Base-by-base conservation (phyloP, 2,797 vertebrate genomes). In the Peromyscus attwateri region DNA sequence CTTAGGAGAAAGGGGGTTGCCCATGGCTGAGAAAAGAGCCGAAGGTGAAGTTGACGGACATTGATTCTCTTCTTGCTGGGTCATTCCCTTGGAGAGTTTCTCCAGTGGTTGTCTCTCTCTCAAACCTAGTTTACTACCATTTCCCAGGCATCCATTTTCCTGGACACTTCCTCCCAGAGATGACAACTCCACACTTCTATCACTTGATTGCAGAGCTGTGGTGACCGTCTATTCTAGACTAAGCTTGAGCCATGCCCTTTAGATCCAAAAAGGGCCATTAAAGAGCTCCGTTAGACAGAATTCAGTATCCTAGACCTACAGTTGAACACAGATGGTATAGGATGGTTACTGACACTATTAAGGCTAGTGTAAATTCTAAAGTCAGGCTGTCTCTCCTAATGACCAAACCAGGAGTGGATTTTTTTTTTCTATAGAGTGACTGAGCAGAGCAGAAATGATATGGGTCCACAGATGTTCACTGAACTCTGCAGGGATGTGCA, bases 91-190 rank as follows among this genome's bases (percentile, higher is more conserved):
- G 11, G 46, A 37, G 40, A 85, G 12, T 27, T 82, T 31, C 80
- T 93, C 57, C 27, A 57, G 34, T 64, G 84, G 52, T 37, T 40
- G 9, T 16, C 76, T 79, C 76, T 93, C 77, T 93, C 89, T 55
- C 71, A 43, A 77, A 55, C n/a, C 64, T 83, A 19, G 1, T 71
- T 91, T 80, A 83, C 82, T 71, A 75, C 88, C 70, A 1, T 91
- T 92, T 96, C 49, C 87, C 89, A 96, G 68, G 55, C 73, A 34
- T 43, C 17, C 0, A 0, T 85, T 95, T 96, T 92, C 76, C 84
- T 90, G 62, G 62, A 83, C 62, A n/a, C 52, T 55, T 66, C n/a
- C 25, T 84, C 90, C 76, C 40, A 77, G 90, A 94, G 76, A 46
- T 66, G 60, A 95, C 89, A 66, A 75, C 46, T 87, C 64, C 73